Base-by-base conservation (phyloP, 2,113 vertebrate species). In the Carassius auratus region DNA sequence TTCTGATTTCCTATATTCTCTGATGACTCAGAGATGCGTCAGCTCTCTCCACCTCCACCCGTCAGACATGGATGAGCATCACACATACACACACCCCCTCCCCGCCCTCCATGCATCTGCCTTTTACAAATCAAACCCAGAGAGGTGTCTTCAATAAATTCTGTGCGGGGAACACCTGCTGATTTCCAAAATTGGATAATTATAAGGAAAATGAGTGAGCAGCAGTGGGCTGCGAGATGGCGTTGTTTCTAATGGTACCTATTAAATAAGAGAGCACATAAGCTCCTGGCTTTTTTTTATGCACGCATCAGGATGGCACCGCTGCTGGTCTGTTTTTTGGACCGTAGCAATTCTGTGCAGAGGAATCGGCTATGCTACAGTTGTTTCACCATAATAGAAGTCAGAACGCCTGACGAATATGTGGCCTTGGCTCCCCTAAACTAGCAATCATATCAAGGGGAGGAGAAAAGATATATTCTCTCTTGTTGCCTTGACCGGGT, bases 371-470 rank as follows among this genome's bases (percentile, higher is more conserved):
- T 38, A 85, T 74, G 85, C 83, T 71, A 17, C 86, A 88, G 88
- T 91, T 91, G 86, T 90, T 91, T 42, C 61, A 86, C 86, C 81
- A 84, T 90, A 91, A 92, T 91, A 81, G 88, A 90, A 92, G 82
- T 91, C 88, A 90, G 89, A 91, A 91, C 87, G 88, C 88, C 89
- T 86, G 90, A 91, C 75, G 75, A 87, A 89, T 85, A 84, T 55
- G 57, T 26, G 77, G 81, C 81, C 74, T 76, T 78, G 66, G 83
- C 64, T 79, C 62, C 74, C 62, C 59, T 62, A 85, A 84, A 81
- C 76, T 73, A 84, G 88, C 78, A 85, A 86, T 86, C 81, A 85
- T 84, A 81, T 74, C 66, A 81, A 81, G 77, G 77, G 77, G 77
- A 81, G 66, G 76, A 78, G 75, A 33, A 71, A 50, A 84, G n/a